Evolutionary conservation across 2,888 invertebrate species (phyloP).

Genomic region (Salticus scenicus): DNA sequence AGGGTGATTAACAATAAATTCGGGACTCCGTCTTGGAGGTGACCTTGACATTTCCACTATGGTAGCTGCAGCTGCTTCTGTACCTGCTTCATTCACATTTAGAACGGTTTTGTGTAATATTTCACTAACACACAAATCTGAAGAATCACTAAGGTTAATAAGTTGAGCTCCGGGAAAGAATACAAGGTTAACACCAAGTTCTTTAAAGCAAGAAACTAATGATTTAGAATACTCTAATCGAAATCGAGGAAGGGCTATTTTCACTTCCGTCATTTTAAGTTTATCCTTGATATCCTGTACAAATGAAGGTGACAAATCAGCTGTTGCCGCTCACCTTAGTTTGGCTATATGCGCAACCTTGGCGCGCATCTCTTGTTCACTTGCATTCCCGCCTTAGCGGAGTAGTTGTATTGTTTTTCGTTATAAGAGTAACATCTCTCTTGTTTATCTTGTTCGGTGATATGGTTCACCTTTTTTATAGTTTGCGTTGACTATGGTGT

Average conservation of each 20-base stretch:
- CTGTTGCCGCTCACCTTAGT: too few relatives aligned
- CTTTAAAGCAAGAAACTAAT: conserved; percentile 26
- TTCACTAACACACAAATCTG: conserved; percentile 1
- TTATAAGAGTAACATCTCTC: too few relatives aligned
- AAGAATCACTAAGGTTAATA: conserved; percentile 55
- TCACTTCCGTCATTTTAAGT: conserved; percentile 21
- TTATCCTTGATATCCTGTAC: conserved; percentile 27
- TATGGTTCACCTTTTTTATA: too few relatives aligned
- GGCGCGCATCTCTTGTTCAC: conserved; percentile 12
- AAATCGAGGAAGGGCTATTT: conserved; percentile 56
- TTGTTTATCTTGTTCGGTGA: too few relatives aligned
- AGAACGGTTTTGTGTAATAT: conserved; percentile 41
- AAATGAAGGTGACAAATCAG: conserved; percentile 20
- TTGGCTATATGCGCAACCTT: too few relatives aligned
- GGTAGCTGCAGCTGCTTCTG: conserved; percentile 36
- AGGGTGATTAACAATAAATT: conserved; percentile 40
- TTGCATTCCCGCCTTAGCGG: too few relatives aligned
- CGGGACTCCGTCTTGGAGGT: conserved; percentile 41
- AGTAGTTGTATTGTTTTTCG: too few relatives aligned
- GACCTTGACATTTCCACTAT: conserved; percentile 59
- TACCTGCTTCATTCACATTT: conserved; percentile 36
- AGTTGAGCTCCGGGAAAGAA: conserved; percentile 63
- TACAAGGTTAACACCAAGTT: conserved; percentile 40
- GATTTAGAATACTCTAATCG: conserved; percentile 27
- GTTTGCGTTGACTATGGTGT: too few relatives aligned